Evolutionary conservation across 2,113 vertebrate genomes (phyloP).

Genomic region (Natator depressus): DNA sequence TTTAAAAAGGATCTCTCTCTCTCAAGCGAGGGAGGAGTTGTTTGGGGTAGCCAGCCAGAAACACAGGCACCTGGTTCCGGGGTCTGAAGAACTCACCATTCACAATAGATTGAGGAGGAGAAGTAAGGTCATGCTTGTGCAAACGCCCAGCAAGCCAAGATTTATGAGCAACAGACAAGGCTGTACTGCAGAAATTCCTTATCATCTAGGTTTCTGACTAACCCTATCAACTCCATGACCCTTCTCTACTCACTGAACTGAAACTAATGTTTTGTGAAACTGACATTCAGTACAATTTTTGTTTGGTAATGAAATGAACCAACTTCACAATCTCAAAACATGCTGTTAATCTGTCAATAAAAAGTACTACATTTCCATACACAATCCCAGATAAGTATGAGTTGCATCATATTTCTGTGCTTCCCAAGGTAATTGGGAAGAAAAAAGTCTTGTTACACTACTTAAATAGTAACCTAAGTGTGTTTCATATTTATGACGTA

Average conservation of each 20-base stretch:
- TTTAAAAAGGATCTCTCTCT: background rate
- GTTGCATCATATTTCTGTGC: background rate
- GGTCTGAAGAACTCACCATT: background rate
- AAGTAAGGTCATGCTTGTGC: rapidly evolving
- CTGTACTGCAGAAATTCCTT: background rate
- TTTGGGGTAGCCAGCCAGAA: conserved; percentile 16
- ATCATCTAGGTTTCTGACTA: background rate
- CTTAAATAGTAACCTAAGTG: background rate
- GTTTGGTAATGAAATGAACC: background rate
- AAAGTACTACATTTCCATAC: background rate
- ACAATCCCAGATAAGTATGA: background rate
- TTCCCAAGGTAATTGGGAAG: background rate
- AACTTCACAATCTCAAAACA: background rate
- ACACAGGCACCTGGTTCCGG: conserved; percentile 35
- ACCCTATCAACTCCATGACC: background rate
- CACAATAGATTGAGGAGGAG: background rate
- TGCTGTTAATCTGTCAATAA: background rate
- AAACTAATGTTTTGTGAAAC: background rate
- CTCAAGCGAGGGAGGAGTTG: background rate
- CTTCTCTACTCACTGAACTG: background rate
- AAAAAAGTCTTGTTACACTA: background rate
- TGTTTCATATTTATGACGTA: background rate
- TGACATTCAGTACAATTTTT: background rate
- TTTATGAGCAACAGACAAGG: background rate
- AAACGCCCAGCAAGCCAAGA: background rate